These are phyloP conservation scores for Heterodera schachtii DNA, from an alignment of 1,140 invertebrate genomes.

Conservation along the genomic window DNA sequence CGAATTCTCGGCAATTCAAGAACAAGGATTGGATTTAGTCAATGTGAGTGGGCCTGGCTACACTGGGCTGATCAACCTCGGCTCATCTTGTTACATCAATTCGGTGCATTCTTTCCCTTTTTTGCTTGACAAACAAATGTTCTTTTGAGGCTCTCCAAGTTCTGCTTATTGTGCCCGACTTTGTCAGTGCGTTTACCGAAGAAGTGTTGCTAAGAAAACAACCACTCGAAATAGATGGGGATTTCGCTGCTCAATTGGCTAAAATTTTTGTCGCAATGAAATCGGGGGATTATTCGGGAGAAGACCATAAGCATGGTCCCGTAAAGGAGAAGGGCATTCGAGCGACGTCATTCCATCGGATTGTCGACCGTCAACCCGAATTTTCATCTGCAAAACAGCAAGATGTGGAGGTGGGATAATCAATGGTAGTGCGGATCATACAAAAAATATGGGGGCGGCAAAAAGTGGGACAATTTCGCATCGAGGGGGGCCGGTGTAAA, in stretches of 20 bases:
- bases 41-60: slow-evolving; percentile 88
- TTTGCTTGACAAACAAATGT: slow-evolving; percentile 23
- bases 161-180: slow-evolving; percentile 1
- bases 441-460: too few relatives aligned
- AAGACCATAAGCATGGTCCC: slow-evolving; percentile 65
- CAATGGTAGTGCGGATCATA: too few relatives aligned
- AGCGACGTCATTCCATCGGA: slow-evolving; percentile 87
- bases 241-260: slow-evolving; percentile 90
- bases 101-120: slow-evolving; percentile 50
- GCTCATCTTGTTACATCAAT: slow-evolving; percentile 97
- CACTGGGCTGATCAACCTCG: slow-evolving; percentile 88
- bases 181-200: neutral
- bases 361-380: slow-evolving; percentile 84
- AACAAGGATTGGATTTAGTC: slow-evolving; percentile 80
- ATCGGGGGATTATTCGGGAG: slow-evolving; percentile 83
- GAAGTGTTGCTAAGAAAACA: neutral
- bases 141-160: slow-evolving; percentile 20
- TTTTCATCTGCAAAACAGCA: slow-evolving; percentile 95
- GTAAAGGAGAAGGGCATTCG: slow-evolving; percentile 74
- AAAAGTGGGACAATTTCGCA: too few relatives aligned
- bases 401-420: slow-evolving; percentile 97
- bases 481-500: too few relatives aligned
- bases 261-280: slow-evolving; percentile 84
- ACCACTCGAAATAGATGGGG: slow-evolving; percentile 69
- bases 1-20: slow-evolving; percentile 90